A percentile compares a stretch with the other conserved stretches of the same genome.
phyloP scores from a whole-genome alignment of 2,113 vertebrate genomes.

The Prunella himalayana region DNA sequence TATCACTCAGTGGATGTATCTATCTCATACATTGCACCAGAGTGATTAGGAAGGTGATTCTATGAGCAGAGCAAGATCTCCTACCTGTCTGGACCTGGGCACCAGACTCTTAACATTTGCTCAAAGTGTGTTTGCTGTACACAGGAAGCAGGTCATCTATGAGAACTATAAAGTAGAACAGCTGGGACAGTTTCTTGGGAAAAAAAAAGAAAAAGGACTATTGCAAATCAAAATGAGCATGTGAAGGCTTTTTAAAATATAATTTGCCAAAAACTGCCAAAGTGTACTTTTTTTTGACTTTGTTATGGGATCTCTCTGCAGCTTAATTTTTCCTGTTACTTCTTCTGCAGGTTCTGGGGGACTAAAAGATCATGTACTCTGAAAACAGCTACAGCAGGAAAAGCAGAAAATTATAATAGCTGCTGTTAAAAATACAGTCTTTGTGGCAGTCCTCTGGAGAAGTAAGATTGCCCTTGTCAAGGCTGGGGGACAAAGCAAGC shows the following conservation, averaged over 20 bases:
- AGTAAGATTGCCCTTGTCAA: neutral
- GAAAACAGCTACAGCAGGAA: neutral
- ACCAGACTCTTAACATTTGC: neutral
- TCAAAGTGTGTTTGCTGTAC: neutral
- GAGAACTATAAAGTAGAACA: neutral
- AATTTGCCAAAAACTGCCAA: neutral
- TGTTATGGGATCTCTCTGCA: neutral
- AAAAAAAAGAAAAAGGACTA: neutral
- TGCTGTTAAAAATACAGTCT: neutral
- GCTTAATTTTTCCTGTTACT: neutral
- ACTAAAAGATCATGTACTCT: neutral
- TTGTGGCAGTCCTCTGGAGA: neutral
- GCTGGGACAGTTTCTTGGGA: neutral
- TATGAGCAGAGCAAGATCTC: neutral
- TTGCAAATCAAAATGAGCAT: neutral
- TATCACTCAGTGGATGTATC: neutral
- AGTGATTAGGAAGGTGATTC: neutral
- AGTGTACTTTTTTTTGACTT: neutral
- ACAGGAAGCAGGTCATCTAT: neutral
- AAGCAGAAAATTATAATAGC: neutral
- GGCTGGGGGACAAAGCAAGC: neutral
- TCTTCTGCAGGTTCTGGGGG: neutral
- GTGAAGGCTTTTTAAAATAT: neutral
- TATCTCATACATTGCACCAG: neutral
- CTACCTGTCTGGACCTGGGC: neutral